phyloP scores from a whole-genome alignment of 2,113 vertebrate species.

The Gavialis gangeticus region DNA sequence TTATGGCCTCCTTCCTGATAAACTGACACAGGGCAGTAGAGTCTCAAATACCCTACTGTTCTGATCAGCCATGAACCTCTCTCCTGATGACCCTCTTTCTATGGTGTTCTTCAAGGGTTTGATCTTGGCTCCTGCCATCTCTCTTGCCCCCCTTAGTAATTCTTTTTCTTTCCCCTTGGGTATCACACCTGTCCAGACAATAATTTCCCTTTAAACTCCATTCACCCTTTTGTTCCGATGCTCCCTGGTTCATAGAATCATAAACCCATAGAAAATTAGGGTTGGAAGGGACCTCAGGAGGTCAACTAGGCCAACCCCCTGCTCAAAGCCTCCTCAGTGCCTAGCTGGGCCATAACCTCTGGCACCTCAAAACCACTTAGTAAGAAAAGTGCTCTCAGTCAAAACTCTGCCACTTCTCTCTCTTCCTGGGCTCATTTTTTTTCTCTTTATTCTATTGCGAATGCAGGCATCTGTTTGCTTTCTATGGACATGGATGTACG shows the following conservation, averaged over 20 bases:
- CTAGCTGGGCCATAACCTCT: background rate
- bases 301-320: no score
- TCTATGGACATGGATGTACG: background rate
- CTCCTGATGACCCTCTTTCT: background rate
- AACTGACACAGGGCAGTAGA: constrained; percentile 14
- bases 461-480: background rate
- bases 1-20: constrained; percentile 8
- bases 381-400: background rate
- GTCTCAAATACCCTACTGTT: background rate
- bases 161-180: background rate
- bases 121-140: background rate
- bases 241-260: background rate
- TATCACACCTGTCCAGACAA: background rate
- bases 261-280: no score
- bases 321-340: background rate
- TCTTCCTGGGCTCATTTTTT: background rate
- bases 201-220: background rate
- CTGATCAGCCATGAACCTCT: background rate
- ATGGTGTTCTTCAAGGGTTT: background rate
- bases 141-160: background rate
- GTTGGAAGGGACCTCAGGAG: no score
- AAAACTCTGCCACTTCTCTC: background rate
- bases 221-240: background rate
- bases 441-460: background rate
- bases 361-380: background rate